Base-by-base conservation (phyloP, 1,140 invertebrate genomes). In the Onthophagus taurus region DNA sequence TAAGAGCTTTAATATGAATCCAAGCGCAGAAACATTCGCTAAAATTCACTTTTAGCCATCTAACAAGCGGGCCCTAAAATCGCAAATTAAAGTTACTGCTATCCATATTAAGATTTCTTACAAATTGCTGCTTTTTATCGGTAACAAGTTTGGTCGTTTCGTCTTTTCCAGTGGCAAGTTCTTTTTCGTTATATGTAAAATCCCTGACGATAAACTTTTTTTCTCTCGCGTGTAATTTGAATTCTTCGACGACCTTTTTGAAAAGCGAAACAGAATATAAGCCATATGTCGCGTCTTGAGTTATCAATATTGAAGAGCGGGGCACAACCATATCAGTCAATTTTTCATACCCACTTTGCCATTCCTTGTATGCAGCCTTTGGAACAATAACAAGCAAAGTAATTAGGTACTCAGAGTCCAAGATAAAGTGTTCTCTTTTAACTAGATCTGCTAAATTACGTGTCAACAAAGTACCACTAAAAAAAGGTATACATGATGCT, bases 11-110 rank as follows among this genome's bases (percentile, higher is more conserved):
- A 0, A 99, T 91, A 65, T 99, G 97, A 54, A 99, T 88, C 89
- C 94, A 97, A 45, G 95, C 95, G 58, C 91, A 94, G 70, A 99
- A 98, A 53, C 89, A 89, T 74, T 99, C 97, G 51, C 94, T 95
- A 70, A 99, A 99, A 72, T 99, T 99, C 33, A 99, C 92, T 72
- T 97, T 98, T 52, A 99, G 68, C 95, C 96, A 99, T 65, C 95
- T 78, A 36, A 97, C 91, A 42, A 98, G 68, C 2, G 92, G 91
- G 38, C 91, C 92, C 85, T 92, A 65, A 6, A 69, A 47, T 24
- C 8, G 5, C 14, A 11, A 12, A 33, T 8, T 12, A 33, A 42
- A 16, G 26, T 17, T 29, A 12, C 8, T 14, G 4, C n/a, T 1
- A 21, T 39, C 20, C 19, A 41, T 31, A 11, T 35, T 5, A 3